phyloP scores from a whole-genome alignment of 2,888 invertebrate species.

The Aphodius sticticus region DNA sequence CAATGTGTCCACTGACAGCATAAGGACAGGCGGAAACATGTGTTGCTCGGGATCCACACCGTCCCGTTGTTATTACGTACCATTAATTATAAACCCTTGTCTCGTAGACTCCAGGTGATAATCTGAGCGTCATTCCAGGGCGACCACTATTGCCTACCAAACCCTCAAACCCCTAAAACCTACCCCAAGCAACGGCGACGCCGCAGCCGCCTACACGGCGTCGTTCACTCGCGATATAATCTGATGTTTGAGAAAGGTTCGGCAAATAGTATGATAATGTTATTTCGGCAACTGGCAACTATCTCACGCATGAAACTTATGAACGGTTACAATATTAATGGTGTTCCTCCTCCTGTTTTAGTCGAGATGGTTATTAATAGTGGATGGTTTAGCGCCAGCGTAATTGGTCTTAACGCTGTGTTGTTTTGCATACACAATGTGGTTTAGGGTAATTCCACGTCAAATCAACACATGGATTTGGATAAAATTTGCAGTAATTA shows the following conservation, averaged over 20 bases:
- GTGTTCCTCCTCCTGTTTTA: background rate
- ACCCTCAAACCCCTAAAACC: background rate
- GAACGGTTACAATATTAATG: background rate
- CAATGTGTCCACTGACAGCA: constrained; percentile 43
- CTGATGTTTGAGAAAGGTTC: constrained; percentile 35
- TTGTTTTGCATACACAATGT: background rate
- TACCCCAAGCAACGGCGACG: background rate
- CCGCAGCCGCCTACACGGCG: constrained; percentile 24
- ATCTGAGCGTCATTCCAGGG: constrained; percentile 44
- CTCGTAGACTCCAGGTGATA: constrained; percentile 52
- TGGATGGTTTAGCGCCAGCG: background rate
- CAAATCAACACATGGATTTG: no score
- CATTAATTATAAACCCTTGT: constrained; percentile 54
- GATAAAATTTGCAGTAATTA: no score
- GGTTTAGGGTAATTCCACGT: no score
- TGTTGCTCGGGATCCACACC: constrained; percentile 48
- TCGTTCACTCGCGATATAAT: constrained; percentile 40
- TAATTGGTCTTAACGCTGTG: background rate
- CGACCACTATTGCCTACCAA: constrained; percentile 18
- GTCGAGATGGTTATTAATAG: background rate
- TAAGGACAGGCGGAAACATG: constrained; percentile 46
- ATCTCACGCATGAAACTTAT: background rate
- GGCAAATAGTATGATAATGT: constrained; percentile 4
- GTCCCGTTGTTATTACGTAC: constrained; percentile 49
- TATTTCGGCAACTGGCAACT: background rate